Evolutionary conservation across 2,797 vertebrate species (phyloP).

Genomic region (Takifugu ocellatus): DNA sequence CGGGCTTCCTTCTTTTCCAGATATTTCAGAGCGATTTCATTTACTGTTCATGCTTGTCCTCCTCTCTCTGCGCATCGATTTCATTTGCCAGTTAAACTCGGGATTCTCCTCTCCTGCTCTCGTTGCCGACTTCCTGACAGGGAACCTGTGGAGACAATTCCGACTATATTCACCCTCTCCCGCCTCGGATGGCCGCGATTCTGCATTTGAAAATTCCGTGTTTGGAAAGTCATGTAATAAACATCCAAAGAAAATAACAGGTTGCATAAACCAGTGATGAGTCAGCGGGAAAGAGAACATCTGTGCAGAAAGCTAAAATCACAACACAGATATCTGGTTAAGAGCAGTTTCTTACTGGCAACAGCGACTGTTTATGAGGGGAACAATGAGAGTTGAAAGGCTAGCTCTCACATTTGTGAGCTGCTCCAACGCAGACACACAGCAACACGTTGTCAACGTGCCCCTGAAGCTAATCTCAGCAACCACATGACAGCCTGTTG

Average conservation of each 20-base stretch:
- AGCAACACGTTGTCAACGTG: neutral
- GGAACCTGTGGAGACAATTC: neutral
- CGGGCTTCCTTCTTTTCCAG: constrained; percentile 21
- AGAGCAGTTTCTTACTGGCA: constrained; percentile 10
- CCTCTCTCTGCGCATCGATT: neutral
- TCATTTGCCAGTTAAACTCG: neutral
- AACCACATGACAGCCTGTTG: constrained; percentile 33
- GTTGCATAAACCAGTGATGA: constrained; percentile 35
- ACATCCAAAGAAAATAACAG: constrained; percentile 27
- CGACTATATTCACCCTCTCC: neutral
- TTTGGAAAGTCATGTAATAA: constrained; percentile 13
- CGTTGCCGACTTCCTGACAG: constrained; percentile 9
- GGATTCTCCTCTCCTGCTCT: constrained; percentile 1
- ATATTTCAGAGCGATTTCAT: constrained; percentile 25
- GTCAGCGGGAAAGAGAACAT: constrained; percentile 35
- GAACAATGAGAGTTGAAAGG: neutral
- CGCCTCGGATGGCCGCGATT: neutral
- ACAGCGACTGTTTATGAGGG: constrained; percentile 1
- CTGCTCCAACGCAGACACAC: neutral
- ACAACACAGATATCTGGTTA: constrained; percentile 31
- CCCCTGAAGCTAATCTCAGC: constrained; percentile 2
- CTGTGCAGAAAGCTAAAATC: constrained; percentile 39
- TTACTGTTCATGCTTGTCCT: constrained; percentile 5
- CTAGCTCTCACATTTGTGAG: neutral
- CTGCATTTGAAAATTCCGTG: neutral